A percentile compares a stretch with the other conserved stretches of the same genome.
These are phyloP conservation scores for Agrenia bidenticulata DNA, from an alignment of 2,888 invertebrate species.

Conservation along the genomic window DNA sequence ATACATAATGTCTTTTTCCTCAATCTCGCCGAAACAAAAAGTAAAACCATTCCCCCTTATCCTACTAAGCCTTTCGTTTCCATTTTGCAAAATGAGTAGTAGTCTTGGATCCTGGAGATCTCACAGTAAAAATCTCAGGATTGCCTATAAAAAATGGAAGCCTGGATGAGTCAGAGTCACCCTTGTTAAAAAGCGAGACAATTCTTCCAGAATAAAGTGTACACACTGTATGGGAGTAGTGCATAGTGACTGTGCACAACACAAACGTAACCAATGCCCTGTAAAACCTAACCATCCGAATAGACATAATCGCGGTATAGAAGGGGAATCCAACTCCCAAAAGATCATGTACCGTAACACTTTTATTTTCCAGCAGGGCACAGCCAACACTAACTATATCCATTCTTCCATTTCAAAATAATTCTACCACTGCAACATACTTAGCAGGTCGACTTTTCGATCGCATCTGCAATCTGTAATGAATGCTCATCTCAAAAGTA, in stretches of 20 bases:
- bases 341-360: constrained; percentile 8
- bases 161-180: constrained; percentile 5
- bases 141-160: constrained; percentile 23
- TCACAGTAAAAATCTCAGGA: constrained; percentile 9
- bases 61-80: too few species aligned
- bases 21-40: too few species aligned
- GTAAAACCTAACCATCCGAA: constrained; percentile 10
- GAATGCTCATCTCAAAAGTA: too few species aligned
- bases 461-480: too few species aligned
- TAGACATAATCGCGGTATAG: constrained; percentile 3
- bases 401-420: background rate
- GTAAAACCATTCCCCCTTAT: too few species aligned
- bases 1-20: too few species aligned
- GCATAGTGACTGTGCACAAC: background rate
- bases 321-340: constrained; percentile 6
- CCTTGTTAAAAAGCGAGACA: constrained; percentile 6
- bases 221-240: too few species aligned
- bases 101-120: constrained; percentile 7
- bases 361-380: too few species aligned
- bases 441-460: too few species aligned
- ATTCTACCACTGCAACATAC: too few species aligned
- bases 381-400: too few species aligned
- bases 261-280: constrained; percentile 2
- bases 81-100: background rate
- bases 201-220: background rate